Evolutionary conservation across 2,888 invertebrate species (phyloP).

Genomic region (Mayetiola destructor): DNA sequence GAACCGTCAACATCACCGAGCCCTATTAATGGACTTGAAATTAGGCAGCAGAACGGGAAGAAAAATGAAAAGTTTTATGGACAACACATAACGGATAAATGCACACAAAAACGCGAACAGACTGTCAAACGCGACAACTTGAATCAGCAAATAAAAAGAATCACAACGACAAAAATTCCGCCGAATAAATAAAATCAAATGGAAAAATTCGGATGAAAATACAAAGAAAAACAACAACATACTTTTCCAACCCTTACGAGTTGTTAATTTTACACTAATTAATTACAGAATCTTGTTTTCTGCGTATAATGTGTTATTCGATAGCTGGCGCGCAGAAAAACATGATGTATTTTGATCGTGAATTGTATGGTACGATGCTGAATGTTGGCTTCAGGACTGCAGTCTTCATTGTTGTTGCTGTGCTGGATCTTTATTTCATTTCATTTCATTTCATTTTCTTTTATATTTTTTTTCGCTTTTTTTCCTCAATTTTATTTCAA

Average conservation of each 20-base stretch:
- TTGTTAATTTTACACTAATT: conserved; percentile 12
- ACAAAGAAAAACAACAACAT: conserved; percentile 3
- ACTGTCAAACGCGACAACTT: background rate
- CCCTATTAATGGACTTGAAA: conserved; percentile 8
- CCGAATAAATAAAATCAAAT: no score
- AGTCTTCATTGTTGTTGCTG: background rate
- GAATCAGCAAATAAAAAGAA: background rate
- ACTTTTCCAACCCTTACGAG: conserved; percentile 9
- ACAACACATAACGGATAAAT: background rate
- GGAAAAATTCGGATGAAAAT: no score
- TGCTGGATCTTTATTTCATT: background rate
- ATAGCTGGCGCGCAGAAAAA: conserved; percentile 1
- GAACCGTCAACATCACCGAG: background rate
- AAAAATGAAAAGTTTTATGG: no score
- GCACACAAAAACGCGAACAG: background rate
- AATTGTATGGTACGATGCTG: no score
- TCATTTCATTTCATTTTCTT: background rate
- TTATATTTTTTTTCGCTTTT: background rate
- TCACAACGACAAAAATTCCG: no score
- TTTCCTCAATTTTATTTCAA: background rate
- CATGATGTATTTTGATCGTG: conserved; percentile 2
- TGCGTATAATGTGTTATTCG: conserved; percentile 10
- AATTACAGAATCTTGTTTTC: conserved; percentile 3
- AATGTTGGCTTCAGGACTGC: background rate
- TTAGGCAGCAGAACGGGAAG: background rate